These are phyloP conservation scores for Spea multiplicata DNA, from an alignment of 2,113 vertebrate species.

Conservation along the genomic window DNA sequence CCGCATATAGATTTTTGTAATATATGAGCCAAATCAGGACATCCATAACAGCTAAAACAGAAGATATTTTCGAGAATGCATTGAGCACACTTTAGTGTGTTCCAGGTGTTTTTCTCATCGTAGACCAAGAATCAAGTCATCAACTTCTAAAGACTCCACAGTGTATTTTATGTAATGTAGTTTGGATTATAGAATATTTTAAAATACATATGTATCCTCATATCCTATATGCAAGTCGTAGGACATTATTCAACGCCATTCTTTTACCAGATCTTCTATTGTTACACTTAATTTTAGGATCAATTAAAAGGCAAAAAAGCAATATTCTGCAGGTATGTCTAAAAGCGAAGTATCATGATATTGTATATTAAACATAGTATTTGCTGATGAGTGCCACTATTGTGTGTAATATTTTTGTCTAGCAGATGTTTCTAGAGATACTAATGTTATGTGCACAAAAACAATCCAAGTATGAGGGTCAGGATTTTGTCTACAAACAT, in stretches of 20 bases:
- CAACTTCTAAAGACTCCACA: neutral
- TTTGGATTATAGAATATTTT: neutral
- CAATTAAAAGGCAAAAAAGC: neutral
- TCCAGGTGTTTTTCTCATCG: neutral
- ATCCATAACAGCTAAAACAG: too few relatives aligned
- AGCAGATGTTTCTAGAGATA: neutral
- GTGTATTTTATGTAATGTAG: neutral
- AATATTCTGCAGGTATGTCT: neutral
- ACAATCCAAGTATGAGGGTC: constrained; percentile 2
- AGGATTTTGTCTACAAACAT: neutral
- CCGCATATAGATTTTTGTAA: too few relatives aligned
- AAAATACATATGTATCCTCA: neutral
- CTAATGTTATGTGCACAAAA: neutral
- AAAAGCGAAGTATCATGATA: neutral
- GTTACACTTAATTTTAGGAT: neutral
- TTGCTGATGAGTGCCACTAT: neutral
- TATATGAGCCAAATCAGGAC: too few relatives aligned
- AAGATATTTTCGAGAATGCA: too few relatives aligned
- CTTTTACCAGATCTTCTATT: neutral
- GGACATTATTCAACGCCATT: neutral
- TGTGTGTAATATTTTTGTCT: constrained; percentile 14
- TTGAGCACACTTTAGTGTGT: neutral
- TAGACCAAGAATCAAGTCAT: neutral
- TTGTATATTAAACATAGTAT: neutral
- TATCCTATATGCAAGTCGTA: too few relatives aligned